Conservation (phyloP, 2,113 vertebrate species). For the Phrynocephalus versicolor region DNA sequence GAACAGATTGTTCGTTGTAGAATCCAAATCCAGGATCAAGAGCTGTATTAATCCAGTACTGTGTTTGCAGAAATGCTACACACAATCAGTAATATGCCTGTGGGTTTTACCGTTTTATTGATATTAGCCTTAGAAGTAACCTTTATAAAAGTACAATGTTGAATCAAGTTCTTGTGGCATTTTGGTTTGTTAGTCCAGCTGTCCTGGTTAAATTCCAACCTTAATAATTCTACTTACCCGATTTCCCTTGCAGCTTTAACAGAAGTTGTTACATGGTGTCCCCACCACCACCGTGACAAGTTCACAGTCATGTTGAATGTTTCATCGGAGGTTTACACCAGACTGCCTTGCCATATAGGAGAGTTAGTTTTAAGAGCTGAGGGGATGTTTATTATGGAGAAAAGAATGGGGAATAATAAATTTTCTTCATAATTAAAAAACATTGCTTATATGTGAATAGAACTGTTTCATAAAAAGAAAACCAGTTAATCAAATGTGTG, state of each 20-base stretch:
- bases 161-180: slow-evolving; percentile 60
- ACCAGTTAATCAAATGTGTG: not conserved
- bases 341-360: slow-evolving; percentile 35
- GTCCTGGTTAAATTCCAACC: slow-evolving; percentile 62
- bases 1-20: not conserved
- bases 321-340: slow-evolving; percentile 46
- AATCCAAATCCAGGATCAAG: not conserved
- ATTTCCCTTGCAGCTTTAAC: slow-evolving; percentile 56
- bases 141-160: slow-evolving; percentile 56
- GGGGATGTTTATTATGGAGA: slow-evolving; percentile 39
- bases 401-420: slow-evolving; percentile 5
- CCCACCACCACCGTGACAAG: slow-evolving; percentile 38
- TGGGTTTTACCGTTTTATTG: slow-evolving; percentile 59
- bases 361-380: slow-evolving; percentile 40
- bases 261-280: slow-evolving; percentile 45
- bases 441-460: not conserved
- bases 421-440: not conserved
- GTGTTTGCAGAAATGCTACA: not conserved
- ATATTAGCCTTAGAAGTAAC: slow-evolving; percentile 58
- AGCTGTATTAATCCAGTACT: not conserved
- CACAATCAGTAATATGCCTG: slow-evolving; percentile 41
- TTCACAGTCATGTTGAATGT: slow-evolving; percentile 50
- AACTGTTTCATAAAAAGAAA: not conserved
- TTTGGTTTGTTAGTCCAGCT: slow-evolving; percentile 66
- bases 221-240: slow-evolving; percentile 64